Evolutionary conservation across 2,888 invertebrate species (phyloP).

Genomic region (Microchrysa polita): DNA sequence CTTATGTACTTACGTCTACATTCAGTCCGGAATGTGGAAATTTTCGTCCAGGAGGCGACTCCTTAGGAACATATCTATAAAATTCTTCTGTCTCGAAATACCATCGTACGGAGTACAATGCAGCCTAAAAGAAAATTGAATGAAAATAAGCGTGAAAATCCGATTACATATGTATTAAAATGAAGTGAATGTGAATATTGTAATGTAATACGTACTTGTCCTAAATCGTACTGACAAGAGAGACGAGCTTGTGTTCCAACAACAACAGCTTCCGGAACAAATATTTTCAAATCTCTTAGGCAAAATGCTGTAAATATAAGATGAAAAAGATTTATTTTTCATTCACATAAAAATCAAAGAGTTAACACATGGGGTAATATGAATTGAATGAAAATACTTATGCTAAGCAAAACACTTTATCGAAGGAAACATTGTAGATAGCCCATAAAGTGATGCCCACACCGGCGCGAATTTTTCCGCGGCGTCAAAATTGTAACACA

Average conservation of each 20-base stretch:
- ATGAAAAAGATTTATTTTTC: no score
- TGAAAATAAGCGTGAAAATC: no score
- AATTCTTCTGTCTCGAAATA: constrained; percentile 71
- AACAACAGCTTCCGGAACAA: constrained; percentile 65
- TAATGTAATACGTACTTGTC: constrained; percentile 58
- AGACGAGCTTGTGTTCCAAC: constrained; percentile 65
- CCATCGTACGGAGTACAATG: constrained; percentile 72
- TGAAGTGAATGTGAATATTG: no score
- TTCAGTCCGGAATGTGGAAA: constrained; percentile 69
- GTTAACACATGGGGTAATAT: no score
- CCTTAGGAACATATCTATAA: constrained; percentile 71
- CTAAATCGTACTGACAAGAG: constrained; percentile 65
- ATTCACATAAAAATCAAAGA: no score
- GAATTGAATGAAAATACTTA: no score
- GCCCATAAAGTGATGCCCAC: no score
- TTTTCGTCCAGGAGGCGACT: constrained; percentile 68
- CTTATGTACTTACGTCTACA: constrained; percentile 69
- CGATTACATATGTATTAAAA: constrained; percentile 1
- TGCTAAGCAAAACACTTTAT: no score
- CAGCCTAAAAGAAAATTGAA: constrained; percentile 55
- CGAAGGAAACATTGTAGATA: no score
- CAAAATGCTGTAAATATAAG: constrained; percentile 60
- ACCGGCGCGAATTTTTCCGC: no score
- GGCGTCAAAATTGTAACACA: no score
- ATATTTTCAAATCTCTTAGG: constrained; percentile 64